Base-by-base conservation (phyloP, 2,888 invertebrate species). In the Drosophila ezoana region DNA sequence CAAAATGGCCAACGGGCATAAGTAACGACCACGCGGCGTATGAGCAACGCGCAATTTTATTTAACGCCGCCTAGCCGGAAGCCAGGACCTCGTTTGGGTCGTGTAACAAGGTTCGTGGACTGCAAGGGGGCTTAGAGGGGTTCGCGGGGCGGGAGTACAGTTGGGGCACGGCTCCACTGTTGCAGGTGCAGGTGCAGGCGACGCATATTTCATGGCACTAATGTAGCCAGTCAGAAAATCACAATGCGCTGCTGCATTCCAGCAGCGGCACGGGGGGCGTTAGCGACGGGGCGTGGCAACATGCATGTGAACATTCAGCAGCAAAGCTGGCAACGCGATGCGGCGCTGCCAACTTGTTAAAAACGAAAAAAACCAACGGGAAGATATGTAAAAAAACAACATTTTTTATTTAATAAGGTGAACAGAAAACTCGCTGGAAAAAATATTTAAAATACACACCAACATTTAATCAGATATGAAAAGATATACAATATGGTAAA, bases 191-290 rank as follows among this genome's bases (percentile, higher is more conserved):
- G 77, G 70, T 70, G 74, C 78, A 79, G 72, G 77, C 64, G 53
- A 70, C 78, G 81, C 86, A 87, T 84, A 86, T 90, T 89, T 88
- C 82, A 89, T 81, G 81, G 75, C 79, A 88, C 82, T 90, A 89
- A 89, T 89, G 85, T 86, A 86, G 84, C 81, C 87, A 81, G 89
- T 81, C 90, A 89, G 84, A 88, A 89, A 90, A 89, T 88, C 86
- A 87, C 77, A 84, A 81, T 88, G 78, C 76, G 28, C 28, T 8
- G 58, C 60, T 60, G 68, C 73, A 35, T 64, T 63, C 57, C 62
- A 51, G 1, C 20, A 37, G 51, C 38, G 16, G 35, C 23, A 1
- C 13, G 16, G 28, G 20, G 40, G 67, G 72, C 33, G 58, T 40
- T 58, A 14, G 57, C 11, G 32, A 51, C 10, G n/a, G 58, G 79